Percentiles rank a stretch among this genome's conserved stretches.
Evolutionary conservation across 2,888 invertebrate species (phyloP).

Genomic region (Lampropteryx suffumata): DNA sequence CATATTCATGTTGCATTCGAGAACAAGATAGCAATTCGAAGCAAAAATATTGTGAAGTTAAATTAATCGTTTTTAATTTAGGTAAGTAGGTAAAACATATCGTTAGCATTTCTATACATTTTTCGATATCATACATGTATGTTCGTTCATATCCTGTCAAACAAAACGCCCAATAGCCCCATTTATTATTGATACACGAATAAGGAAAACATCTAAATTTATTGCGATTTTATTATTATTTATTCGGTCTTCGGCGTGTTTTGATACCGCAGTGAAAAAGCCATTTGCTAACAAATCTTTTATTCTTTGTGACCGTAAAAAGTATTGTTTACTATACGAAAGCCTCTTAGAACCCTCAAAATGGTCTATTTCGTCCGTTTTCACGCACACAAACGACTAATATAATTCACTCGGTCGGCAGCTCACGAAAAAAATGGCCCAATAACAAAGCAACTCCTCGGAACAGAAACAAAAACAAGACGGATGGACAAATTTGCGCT

Average conservation of each 20-base stretch:
- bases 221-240: constrained; percentile 13
- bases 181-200: background rate
- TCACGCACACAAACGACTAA: constrained; percentile 63
- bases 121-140: too few relatives aligned
- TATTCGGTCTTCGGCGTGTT: constrained; percentile 2
- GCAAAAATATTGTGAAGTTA: too few relatives aligned
- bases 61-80: too few relatives aligned
- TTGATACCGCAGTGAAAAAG: constrained; percentile 31
- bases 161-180: background rate
- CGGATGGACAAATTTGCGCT: constrained; percentile 74
- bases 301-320: constrained; percentile 42
- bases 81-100: too few relatives aligned
- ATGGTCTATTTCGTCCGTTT: constrained; percentile 60
- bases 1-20: too few relatives aligned
- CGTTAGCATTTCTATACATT: too few relatives aligned
- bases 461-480: constrained; percentile 66
- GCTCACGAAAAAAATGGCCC: constrained; percentile 61
- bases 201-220: constrained; percentile 4
- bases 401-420: constrained; percentile 62
- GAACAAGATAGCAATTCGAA: too few relatives aligned
- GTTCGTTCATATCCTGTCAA: too few relatives aligned
- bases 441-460: constrained; percentile 65
- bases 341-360: constrained; percentile 53
- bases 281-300: constrained; percentile 42
- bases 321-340: constrained; percentile 55